Base-by-base conservation (phyloP, 2,113 vertebrate genomes). In the Mirounga angustirostris region DNA sequence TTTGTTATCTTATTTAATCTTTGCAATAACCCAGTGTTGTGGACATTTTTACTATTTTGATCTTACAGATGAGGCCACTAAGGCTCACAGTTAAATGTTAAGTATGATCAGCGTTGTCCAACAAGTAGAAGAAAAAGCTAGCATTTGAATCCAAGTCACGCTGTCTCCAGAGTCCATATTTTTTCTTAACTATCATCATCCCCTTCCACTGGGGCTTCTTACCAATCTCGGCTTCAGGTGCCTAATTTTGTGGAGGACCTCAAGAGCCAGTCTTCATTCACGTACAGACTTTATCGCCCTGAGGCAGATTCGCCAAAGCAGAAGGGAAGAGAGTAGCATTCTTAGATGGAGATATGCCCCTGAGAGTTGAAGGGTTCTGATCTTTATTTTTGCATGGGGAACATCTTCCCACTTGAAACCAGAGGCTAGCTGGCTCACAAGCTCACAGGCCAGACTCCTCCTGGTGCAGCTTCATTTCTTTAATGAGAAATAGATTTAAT, bases 401-500 rank as follows among this genome's bases (percentile, higher is more conserved):
- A 16, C 19, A 12, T 67, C 65, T 95, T 86, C 33, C 33, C 9
- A 10, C 33, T 61, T n/a, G n/a, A 87, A 94, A 73, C 61, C 54
- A 73, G 15, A 56, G 14, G 40, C 67, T 2, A 11, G 10, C 15
- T 30, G 78, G 21, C n/a, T 92, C 30, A 56, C 22, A 4, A 52
- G 30, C 59, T 78, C 30, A n/a, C 54, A 79, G 7, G 8, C 46
- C 33, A 46, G 74, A 65, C 8, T n/a, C 22, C 18, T 82, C 8
- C 33, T 28, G 54, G 15, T 33, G 1, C 3, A 28, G 52, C 73
- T 85, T 91, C n/a, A n/a, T 84, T 67, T 84, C 86, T 74, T 5
- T 89, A 74, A 76, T 56, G 36, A 93, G 71, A 89, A 84, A 63
- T 52, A 83, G 40, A 81, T 88, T 90, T 63, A 18, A 69, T 94